Percentiles rank a stretch among this genome's conserved stretches.
These are phyloP conservation scores for Eupithecia inturbata DNA, from an alignment of 2,888 invertebrate genomes.

Conservation along the genomic window DNA sequence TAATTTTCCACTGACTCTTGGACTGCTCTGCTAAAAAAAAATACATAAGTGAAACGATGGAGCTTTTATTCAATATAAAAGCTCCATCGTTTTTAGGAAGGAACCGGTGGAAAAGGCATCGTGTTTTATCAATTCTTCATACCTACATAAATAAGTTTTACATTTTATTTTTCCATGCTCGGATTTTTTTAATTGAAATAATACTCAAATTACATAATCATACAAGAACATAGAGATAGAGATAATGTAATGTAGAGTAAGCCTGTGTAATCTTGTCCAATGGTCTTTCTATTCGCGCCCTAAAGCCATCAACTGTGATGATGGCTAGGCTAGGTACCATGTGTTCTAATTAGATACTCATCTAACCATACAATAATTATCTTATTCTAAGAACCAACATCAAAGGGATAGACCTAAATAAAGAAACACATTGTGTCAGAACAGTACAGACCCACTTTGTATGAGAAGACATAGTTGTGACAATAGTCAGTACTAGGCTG, in stretches of 20 bases:
- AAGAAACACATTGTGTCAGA: conserved; percentile 18
- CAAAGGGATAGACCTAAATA: conserved; percentile 47
- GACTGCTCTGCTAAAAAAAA: too few relatives aligned
- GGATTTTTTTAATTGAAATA: too few relatives aligned
- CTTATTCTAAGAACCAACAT: conserved; percentile 47
- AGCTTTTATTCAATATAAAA: too few relatives aligned
- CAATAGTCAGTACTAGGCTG: conserved; percentile 14
- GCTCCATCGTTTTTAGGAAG: too few relatives aligned
- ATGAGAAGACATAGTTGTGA: conserved; percentile 17
- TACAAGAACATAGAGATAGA: background rate
- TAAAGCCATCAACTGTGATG: too few relatives aligned
- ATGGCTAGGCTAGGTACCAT: background rate
- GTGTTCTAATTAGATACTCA: background rate
- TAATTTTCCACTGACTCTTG: too few relatives aligned
- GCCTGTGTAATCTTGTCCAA: background rate
- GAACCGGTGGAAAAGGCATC: too few relatives aligned
- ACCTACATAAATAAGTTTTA: too few relatives aligned
- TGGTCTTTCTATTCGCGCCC: background rate
- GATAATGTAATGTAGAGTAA: background rate
- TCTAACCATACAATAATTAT: conserved; percentile 33
- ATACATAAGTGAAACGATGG: too few relatives aligned
- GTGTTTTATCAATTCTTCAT: too few relatives aligned
- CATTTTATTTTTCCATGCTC: too few relatives aligned
- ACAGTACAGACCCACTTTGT: conserved; percentile 16
- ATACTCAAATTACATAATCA: too few relatives aligned